Base-by-base conservation (phyloP, 2,888 invertebrate species). In the Catocala nupta region DNA sequence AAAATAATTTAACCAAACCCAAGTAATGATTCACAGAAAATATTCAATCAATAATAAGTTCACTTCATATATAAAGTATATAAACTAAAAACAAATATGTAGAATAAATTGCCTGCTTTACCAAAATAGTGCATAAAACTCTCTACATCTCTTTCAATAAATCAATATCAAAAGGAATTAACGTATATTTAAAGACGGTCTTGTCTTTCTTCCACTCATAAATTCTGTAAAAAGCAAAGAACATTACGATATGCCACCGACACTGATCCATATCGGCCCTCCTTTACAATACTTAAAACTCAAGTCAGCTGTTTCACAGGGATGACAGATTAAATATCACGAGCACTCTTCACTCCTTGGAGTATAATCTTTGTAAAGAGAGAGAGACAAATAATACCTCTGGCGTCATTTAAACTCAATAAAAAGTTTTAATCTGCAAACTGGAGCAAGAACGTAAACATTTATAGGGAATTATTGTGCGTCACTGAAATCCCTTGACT, bases 291-390 rank as follows among this genome's bases (percentile, higher is more conserved):
- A 25, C 13, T 58, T 61, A 13, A 64, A 53, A 56, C 61, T 59
- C 48, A 13, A 70, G 70, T 75, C 76, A 76, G 68, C 73, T 77
- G 63, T 68, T 76, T 65, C 25, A 36, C 42, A 59, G 58, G 54
- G 48, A 25, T 25, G 48, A 54, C 65, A 57, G 58, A 73, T 79
- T 70, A 77, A 79, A 68, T 61, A 58, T 71, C 61, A 79, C 71
- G 68, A 64, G 54, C 75, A 69, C 70, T 79, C 73, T 43, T 63
- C 63, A 47, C 59, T 65, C 59, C 65, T 60, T 43, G 56, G 51
- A 10, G 62, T 73, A 71, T 73, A 65, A 68, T 71, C 50, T 47
- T 43, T 11, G 8, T 9, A 1, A 9, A 39, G 36, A 9, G 36
- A 9, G 36, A 5, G 36, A 39, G 36, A 8, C 9, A 70, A 65